These are phyloP conservation scores for Gnathonemus echidnorhynchus DNA, from an alignment of 2,113 vertebrate genomes.

Conservation along the genomic window DNA sequence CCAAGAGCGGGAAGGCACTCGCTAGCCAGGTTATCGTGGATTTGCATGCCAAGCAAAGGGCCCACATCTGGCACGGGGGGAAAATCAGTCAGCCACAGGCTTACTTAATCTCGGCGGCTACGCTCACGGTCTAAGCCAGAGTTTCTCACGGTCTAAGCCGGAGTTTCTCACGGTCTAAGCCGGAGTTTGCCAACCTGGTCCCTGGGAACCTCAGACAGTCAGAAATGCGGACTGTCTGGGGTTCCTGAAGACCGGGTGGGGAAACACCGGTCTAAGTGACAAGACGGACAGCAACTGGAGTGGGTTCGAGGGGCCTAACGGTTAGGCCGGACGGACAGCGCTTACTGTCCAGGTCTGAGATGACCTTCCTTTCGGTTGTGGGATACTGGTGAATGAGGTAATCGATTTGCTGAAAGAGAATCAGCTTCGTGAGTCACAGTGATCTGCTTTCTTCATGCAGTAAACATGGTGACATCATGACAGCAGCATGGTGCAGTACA, in stretches of 20 bases:
- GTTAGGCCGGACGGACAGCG: constrained; percentile 29
- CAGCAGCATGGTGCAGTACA: neutral
- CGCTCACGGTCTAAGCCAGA: neutral
- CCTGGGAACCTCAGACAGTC: neutral
- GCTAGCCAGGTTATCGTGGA: constrained; percentile 68
- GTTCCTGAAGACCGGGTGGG: neutral
- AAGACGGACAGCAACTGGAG: neutral
- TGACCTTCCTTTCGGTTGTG: constrained; percentile 73
- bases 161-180: neutral
- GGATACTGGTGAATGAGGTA: constrained; percentile 77
- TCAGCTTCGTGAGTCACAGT: neutral
- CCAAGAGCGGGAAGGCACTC: constrained; percentile 73
- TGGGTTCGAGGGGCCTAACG: neutral
- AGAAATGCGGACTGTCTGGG: neutral
- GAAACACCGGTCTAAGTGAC: neutral
- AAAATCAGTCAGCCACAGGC: neutral
- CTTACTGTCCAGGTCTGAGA: constrained; percentile 87
- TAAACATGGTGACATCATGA: neutral
- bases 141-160: neutral
- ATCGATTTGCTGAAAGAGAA: constrained; percentile 76
- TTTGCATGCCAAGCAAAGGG: constrained; percentile 67
- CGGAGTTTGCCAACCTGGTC: neutral
- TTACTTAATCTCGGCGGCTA: neutral
- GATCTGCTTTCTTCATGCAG: neutral
- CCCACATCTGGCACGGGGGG: constrained; percentile 65